Percentiles rank a stretch among this genome's conserved stretches.
phyloP scores from a whole-genome alignment of 2,113 vertebrate species.

The Eira barbara region DNA sequence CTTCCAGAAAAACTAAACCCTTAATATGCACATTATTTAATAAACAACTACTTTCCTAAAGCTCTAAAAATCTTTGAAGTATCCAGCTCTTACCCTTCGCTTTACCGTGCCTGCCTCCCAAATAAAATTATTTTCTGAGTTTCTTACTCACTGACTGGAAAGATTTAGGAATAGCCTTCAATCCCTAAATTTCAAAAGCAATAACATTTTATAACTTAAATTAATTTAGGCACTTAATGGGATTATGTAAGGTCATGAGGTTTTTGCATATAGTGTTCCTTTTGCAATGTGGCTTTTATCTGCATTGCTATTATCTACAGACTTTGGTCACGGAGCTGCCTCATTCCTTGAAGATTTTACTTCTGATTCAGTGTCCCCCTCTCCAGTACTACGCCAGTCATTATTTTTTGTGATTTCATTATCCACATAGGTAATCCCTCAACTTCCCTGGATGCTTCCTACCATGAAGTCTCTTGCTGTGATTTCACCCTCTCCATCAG shows the following conservation, averaged over 20 bases:
- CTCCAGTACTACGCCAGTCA: not conserved
- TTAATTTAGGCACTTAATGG: not conserved
- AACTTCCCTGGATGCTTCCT: not conserved
- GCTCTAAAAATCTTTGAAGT: not conserved
- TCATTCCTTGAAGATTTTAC: not conserved
- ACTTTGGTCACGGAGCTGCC: not conserved
- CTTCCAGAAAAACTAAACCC: not conserved
- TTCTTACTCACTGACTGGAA: not conserved
- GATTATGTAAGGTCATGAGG: not conserved
- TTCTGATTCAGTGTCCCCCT: not conserved
- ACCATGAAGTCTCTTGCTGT: not conserved
- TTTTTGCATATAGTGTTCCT: not conserved
- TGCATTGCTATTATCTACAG: not conserved
- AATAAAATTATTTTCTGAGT: not conserved
- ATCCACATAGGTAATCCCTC: not conserved
- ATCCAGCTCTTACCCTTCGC: not conserved
- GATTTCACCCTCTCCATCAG: not conserved
- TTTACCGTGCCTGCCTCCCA: fast-evolving
- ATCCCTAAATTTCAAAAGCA: not conserved
- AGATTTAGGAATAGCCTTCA: not conserved
- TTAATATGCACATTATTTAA: not conserved
- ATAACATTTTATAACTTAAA: not conserved
- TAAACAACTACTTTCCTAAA: not conserved
- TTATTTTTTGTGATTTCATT: not conserved
- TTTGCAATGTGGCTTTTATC: not conserved